Evolutionary conservation across 2,797 vertebrate species (phyloP).

Genomic region (Muraenolepis orangiensis): DNA sequence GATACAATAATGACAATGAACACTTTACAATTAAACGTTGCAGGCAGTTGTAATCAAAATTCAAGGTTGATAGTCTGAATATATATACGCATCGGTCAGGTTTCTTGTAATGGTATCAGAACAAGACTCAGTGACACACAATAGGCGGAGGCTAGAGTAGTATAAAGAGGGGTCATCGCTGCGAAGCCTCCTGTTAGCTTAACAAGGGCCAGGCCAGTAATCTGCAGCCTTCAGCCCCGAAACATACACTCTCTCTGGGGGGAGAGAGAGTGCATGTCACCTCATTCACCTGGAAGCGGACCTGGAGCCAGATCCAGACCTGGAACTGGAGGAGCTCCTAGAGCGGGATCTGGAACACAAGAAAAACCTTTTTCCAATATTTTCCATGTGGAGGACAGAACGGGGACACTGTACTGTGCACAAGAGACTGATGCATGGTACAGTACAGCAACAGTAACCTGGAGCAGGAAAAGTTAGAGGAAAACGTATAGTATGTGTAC

Average conservation of each 20-base stretch:
- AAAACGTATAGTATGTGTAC: too few relatives aligned
- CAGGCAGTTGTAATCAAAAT: not conserved
- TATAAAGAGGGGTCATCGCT: not conserved
- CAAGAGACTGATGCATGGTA: not conserved
- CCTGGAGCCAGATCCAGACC: conserved; percentile 93
- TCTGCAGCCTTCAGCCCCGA: not conserved
- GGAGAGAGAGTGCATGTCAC: conserved; percentile 86
- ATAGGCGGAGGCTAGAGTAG: not conserved
- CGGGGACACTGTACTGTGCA: not conserved
- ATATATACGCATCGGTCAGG: not conserved
- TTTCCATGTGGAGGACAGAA: conserved; percentile 47
- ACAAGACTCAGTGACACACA: not conserved
- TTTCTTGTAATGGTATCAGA: not conserved
- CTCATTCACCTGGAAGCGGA: conserved; percentile 99
- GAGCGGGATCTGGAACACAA: conserved; percentile 96
- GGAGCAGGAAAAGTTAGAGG: not conserved
- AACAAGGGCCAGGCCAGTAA: not conserved
- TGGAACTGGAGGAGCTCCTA: conserved; percentile 96
- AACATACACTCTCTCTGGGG: conserved; percentile 76
- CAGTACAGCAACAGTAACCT: conserved; percentile 1
- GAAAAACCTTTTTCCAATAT: conserved; percentile 79
- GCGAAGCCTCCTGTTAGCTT: not conserved
- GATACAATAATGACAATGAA: not conserved
- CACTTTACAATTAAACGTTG: not conserved
- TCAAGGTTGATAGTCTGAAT: not conserved